Percentiles rank a stretch among this genome's conserved stretches.
Conservation (phyloP, 2,888 invertebrate species). For the Oxytorus armatus region DNA sequence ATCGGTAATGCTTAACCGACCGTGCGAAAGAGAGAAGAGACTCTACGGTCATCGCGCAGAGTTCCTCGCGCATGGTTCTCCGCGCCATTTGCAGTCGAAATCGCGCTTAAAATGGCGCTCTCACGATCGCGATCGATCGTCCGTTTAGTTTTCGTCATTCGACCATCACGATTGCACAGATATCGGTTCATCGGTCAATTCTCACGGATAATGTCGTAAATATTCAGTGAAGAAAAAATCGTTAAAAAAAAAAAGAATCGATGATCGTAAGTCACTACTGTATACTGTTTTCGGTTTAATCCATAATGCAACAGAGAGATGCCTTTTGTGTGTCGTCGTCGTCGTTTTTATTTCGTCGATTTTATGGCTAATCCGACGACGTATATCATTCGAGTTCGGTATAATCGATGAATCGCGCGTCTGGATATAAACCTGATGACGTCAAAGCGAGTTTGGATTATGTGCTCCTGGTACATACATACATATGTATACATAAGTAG, state of each 20-base stretch:
- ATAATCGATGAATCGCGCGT: conserved; percentile 50
- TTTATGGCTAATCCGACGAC: conserved; percentile 3
- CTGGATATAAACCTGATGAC: conserved; percentile 30
- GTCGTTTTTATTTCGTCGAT: conserved; percentile 3
- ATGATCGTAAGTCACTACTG: conserved; percentile 12
- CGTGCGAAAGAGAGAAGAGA: too few relatives aligned
- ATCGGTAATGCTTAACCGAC: too few relatives aligned
- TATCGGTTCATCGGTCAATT: too few relatives aligned
- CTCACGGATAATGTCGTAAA: neutral
- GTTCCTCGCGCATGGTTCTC: too few relatives aligned
- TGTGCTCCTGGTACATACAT: neutral
- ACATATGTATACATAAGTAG: neutral
- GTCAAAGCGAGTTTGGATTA: conserved; percentile 9
- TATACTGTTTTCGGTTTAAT: conserved; percentile 24
- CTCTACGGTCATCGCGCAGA: too few relatives aligned
- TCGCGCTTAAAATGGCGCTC: too few relatives aligned
- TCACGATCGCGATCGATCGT: too few relatives aligned
- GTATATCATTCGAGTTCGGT: conserved; percentile 36
- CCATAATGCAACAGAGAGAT: conserved; percentile 33
- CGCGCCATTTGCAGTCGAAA: too few relatives aligned
- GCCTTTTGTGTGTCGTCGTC: conserved; percentile 2
- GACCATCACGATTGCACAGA: too few relatives aligned
- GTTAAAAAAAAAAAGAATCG: conserved; percentile 11
- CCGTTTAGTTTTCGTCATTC: too few relatives aligned
- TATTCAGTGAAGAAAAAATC: conserved; percentile 13